Percentiles rank a stretch among this genome's conserved stretches.
phyloP scores from a whole-genome alignment of 2,888 invertebrate species.

The Caenorhabditis wallacei region DNA sequence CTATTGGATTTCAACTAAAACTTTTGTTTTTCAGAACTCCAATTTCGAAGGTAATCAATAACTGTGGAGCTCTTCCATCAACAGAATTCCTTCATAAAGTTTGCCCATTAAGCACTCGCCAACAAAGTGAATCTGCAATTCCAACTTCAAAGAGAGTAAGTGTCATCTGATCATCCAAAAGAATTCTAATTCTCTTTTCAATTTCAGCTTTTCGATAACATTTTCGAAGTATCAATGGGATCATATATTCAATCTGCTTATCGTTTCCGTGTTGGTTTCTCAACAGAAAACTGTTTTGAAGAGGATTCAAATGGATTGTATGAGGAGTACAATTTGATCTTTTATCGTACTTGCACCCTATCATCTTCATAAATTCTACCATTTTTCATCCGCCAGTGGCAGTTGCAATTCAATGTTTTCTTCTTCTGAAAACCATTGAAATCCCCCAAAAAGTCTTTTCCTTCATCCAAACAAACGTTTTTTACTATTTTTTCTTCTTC shows the following conservation, averaged over 20 bases:
- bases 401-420: constrained; percentile 35
- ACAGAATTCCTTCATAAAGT: constrained; percentile 71
- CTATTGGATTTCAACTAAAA: neutral
- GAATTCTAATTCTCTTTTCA: neutral
- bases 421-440: neutral
- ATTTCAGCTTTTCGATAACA: constrained; percentile 65
- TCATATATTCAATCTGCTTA: constrained; percentile 85
- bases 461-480: constrained; percentile 19
- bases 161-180: neutral
- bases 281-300: constrained; percentile 75
- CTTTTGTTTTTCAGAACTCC: constrained; percentile 69
- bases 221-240: constrained; percentile 83
- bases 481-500: constrained; percentile 33
- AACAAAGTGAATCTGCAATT: constrained; percentile 22
- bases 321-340: constrained; percentile 82
- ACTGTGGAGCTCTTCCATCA: constrained; percentile 74
- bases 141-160: constrained; percentile 59
- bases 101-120: constrained; percentile 37
- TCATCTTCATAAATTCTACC: constrained; percentile 54
- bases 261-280: constrained; percentile 85
- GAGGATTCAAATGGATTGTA: constrained; percentile 71
- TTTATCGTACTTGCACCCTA: constrained; percentile 79
- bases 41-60: constrained; percentile 71
- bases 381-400: constrained; percentile 48
- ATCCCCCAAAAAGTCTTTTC: constrained; percentile 31